Base-by-base conservation (phyloP, 2,113 vertebrate genomes). In the Loxodonta africana region DNA sequence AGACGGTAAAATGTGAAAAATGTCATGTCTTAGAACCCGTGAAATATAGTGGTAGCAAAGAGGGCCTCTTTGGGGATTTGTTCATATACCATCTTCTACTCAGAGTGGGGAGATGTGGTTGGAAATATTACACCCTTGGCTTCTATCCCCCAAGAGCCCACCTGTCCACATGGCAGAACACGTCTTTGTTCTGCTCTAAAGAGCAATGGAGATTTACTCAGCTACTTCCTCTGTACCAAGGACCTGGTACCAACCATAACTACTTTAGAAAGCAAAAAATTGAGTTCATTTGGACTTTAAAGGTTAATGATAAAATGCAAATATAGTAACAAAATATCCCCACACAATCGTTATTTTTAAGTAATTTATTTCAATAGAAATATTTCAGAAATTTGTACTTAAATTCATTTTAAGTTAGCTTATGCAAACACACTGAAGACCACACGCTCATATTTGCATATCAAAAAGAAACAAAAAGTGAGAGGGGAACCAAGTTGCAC, bases 351-450 rank as follows among this genome's bases (percentile, higher is more conserved):
- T 87, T 95, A 97, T 98, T 99, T 97, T 99, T 97, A 98, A 98
- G 98, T 97, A 77, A 98, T 99, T 99, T 99, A 99, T 99, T 99
- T 99, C 98, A 98, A 97, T 99, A 99, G 96, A 99, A 99, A 99
- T 98, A 98, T 95, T 98, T 98, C 97, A 98, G 98, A 98, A 99
- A 98, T 98, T 95, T 97, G 98, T 98, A 98, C 98, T 98, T 98
- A 88, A 99, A 98, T 97, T 98, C 97, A 98, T 98, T 83, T 98
- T 95, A 80, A 97, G 98, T 98, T 97, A 99, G 98, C 96, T 98
- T 98, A 98, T 97, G 98, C 98, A 98, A 98, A 99, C 98, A 98
- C 98, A 98, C 98, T 37, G 94, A 95, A 95, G 98, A 97, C 98
- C 98, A 98, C 98, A 98, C 98, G 4, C 98, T 97, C 51, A 97